A percentile compares a stretch with the other conserved stretches of the same genome.
phyloP scores from a whole-genome alignment of 2,797 vertebrate species.

The Betta splendens region DNA sequence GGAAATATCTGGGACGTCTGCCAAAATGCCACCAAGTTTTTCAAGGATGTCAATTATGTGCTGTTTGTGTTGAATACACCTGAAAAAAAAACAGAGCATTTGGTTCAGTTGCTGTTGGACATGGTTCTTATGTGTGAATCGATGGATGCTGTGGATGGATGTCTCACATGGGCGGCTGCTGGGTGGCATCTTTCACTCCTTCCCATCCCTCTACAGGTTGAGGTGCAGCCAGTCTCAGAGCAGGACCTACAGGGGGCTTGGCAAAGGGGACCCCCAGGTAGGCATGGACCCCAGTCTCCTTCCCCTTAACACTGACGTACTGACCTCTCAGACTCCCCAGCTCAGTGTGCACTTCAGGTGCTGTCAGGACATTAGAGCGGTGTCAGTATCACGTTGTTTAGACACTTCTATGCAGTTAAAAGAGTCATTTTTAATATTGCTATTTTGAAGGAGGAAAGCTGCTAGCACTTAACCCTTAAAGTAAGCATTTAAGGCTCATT shows the following conservation, averaged over 20 bases:
- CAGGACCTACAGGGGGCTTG: conserved; percentile 73
- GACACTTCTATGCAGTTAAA: no score
- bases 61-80: conserved; percentile 70
- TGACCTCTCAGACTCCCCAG: conserved; percentile 74
- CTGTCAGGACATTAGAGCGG: conserved; percentile 28
- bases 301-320: conserved; percentile 72
- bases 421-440: no score
- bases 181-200: conserved; percentile 73
- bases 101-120: no score
- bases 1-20: conserved; percentile 67
- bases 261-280: conserved; percentile 81
- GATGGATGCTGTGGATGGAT: no score
- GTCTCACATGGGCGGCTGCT: conserved; percentile 76
- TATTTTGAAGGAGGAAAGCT: no score
- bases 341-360: conserved; percentile 61
- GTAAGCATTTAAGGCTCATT: no score
- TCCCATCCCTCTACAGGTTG: conserved; percentile 72
- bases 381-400: no score
- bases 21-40: no score
- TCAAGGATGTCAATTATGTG: rapidly evolving
- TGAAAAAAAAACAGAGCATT: conserved; percentile 35
- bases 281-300: conserved; percentile 65
- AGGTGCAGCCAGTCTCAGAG: conserved; percentile 74
- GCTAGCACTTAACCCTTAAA: no score
- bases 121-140: neutral